Percentiles rank a stretch among this genome's conserved stretches.
These are phyloP conservation scores for Xanthia icteritia DNA, from an alignment of 2,888 invertebrate species.

Conservation along the genomic window DNA sequence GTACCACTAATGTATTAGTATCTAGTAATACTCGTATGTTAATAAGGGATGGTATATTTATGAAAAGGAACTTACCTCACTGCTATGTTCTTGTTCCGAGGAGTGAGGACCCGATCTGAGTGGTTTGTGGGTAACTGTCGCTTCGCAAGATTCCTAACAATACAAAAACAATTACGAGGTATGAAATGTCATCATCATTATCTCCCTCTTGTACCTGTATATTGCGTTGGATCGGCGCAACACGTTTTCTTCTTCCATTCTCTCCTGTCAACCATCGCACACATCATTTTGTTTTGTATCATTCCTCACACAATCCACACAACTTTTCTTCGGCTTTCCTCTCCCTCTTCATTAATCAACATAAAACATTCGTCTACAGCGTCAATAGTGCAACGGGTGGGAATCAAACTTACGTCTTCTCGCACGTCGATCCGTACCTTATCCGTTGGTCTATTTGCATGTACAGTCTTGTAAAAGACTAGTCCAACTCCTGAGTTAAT, in stretches of 20 bases:
- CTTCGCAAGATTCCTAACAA: conserved; percentile 32
- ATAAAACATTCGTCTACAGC: background rate
- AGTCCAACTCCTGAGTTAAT: background rate
- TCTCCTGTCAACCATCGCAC: no score
- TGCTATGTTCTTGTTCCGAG: background rate
- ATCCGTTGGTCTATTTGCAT: background rate
- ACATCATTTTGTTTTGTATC: background rate
- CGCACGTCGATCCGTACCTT: background rate
- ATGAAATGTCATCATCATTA: background rate
- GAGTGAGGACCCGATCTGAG: background rate
- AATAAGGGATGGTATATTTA: background rate
- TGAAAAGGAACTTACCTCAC: conserved; percentile 5
- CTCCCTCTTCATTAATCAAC: background rate
- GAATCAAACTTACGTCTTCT: background rate
- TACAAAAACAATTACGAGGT: background rate
- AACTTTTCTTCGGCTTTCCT: background rate
- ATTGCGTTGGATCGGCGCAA: background rate
- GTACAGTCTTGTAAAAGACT: background rate
- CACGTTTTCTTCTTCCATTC: background rate
- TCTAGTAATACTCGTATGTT: no score
- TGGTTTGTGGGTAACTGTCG: background rate
- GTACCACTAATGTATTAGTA: no score
- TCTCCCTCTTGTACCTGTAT: background rate
- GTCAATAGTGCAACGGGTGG: background rate
- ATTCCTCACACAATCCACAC: background rate